Evolutionary conservation across 2,797 vertebrate genomes (phyloP).

Genomic region (Epinephelus malabaricus): DNA sequence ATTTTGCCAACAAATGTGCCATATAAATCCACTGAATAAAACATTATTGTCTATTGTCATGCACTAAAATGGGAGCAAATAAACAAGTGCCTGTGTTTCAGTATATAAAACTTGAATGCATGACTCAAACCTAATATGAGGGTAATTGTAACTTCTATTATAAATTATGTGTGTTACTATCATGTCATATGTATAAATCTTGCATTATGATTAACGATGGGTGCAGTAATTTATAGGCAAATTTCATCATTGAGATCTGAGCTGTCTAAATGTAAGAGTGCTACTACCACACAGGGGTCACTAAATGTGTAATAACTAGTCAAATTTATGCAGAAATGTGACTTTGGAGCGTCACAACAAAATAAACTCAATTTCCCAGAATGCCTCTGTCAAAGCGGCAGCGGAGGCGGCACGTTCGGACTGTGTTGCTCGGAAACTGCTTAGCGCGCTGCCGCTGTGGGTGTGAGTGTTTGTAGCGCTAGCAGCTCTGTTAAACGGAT

Average conservation of each 20-base stretch:
- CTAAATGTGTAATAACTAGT: neutral
- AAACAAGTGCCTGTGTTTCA: conserved; percentile 1
- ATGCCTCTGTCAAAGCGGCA: conserved; percentile 61
- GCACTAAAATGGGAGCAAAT: neutral
- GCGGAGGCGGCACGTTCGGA: conserved; percentile 69
- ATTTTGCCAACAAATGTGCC: neutral
- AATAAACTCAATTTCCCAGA: conserved; percentile 73
- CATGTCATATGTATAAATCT: too few relatives aligned
- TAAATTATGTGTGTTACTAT: too few relatives aligned
- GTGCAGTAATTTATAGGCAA: too few relatives aligned
- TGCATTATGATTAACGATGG: too few relatives aligned
- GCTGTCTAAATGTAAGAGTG: neutral
- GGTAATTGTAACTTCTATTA: too few relatives aligned
- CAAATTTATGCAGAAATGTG: neutral
- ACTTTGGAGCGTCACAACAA: neutral
- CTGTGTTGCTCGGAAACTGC: conserved; percentile 69
- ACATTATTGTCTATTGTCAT: too few relatives aligned
- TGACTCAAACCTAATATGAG: neutral
- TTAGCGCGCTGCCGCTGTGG: conserved; percentile 51
- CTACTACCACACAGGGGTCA: neutral
- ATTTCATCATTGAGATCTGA: too few relatives aligned
- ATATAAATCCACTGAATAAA: neutral
- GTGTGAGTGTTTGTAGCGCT: neutral
- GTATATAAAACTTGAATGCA: neutral
- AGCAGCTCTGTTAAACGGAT: conserved; percentile 42